Base-by-base conservation (phyloP, 2,797 vertebrate species). In the Sciaenops ocellatus region DNA sequence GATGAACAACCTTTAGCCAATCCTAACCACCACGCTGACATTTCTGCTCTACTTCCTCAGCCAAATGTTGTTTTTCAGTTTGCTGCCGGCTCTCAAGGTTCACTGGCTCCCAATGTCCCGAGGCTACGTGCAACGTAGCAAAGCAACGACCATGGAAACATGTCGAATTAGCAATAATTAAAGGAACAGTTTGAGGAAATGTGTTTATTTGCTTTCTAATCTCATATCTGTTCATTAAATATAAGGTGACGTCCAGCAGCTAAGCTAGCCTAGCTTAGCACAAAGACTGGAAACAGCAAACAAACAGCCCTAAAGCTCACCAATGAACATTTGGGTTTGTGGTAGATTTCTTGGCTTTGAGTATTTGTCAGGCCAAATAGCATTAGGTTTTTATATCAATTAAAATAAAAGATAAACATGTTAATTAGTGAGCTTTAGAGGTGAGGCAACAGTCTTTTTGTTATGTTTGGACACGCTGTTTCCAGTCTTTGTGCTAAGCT, bases 1-100 rank as follows among this genome's bases (percentile, higher is more conserved):
- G 38, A 76, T 38, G 20, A 30, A 38, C 46, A 30, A 63, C 48
- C 78, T 55, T 76, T 78, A 61, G 69, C 77, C 69, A 83, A 84
- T 86, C 76, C 51, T 66, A 85, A 30, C 74, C 69, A 76, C 64
- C 78, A 78, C 69, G 65, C 77, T 76, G 75, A 70, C 85, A 78
- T 87, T 93, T 92, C 87, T 90, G 90, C 91, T 87, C 88, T 80
- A 90, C 73, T 92, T 92, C 87, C 80, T 87, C 79, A 16, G 77
- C 63, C 83, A 79, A 85, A 88, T 85, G 78, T 80, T 70, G 60
- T 82, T 78, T 38, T 75, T 80, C 60, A 44, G 48, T 62, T 76
- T 69, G 71, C 70, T 69, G 38, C 0, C 12, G 67, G 69, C 84
- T 76, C 44, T 73, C 50, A 57, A 70, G 83, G 83, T 84, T 82